Base-by-base conservation (phyloP, 1,140 invertebrate species). In the Lethrus apterus region DNA sequence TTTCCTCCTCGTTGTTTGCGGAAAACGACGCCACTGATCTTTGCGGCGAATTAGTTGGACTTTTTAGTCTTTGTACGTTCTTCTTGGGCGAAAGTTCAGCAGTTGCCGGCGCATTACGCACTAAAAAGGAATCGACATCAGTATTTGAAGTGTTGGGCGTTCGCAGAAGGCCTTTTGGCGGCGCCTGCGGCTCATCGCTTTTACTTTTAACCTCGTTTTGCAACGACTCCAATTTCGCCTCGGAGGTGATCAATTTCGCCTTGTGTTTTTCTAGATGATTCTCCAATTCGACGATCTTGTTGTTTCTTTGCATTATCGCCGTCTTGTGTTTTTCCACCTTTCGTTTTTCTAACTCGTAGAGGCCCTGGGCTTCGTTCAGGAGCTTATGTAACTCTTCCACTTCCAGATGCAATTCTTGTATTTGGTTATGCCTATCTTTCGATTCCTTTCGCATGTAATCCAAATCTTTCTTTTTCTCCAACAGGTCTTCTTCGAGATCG, bases 51-150 rank as follows among this genome's bases (percentile, higher is more conserved):
- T 21, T 26, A 14, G 40, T 13, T 11, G 21, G 23, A 3, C 21
- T 8, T 26, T 21, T 26, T 13, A 14, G 21, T 26, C 29, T 42
- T 13, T 26, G 15, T 29, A n/a, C 11, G 17, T 15, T n/a, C 40
- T 29, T 42, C 24, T 24, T 24, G 10, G 26, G n/a, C 19, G 29
- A 32, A 19, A 32, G 19, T 2, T 44, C 42, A 18, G 29, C 29
- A 33, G 23, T n/a, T 44, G 42, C 30, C 29, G 42, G 19, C 18
- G 18, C 21, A 33, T 18, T 11, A 14, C 26, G 33, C 23, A 60
- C 63, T 64, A 56, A 62, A 65, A 65, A 43, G 52, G 51, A 59
- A 53, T 56, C 35, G 48, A 36, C 50, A 51, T 65, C 59, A 63
- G 54, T 60, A 58, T 55, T 51, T 43, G 51, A 44, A 13, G 33